Conservation (phyloP, 2,113 vertebrate genomes). For the western clawed frog (Xenopus tropicalis) region UCB_Xtro_10.0 CM004452.2:4471501-4472000, state of each 20-base stretch:
- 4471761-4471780: neutral
- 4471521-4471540: slow-evolving; percentile 32
- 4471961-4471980: no score
- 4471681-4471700: neutral
- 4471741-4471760: neutral
- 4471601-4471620: slow-evolving; percentile 24
- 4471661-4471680: neutral
- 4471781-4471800: neutral
- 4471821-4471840: neutral
- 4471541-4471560: slow-evolving; percentile 33
- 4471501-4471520: slow-evolving; percentile 18
- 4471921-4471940: no score
- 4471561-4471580: slow-evolving; percentile 41
- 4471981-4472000: no score
- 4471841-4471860: neutral
- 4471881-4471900: no score
- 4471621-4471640: slow-evolving; percentile 41
- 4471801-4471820: neutral
- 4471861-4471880: neutral
- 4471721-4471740: neutral
- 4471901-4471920: no score
- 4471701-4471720: slow-evolving; percentile 4
- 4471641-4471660: slow-evolving; percentile 6
- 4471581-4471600: slow-evolving; percentile 29
- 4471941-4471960: no score